Percentiles rank a stretch among this genome's conserved stretches.
Evolutionary conservation across 2,888 invertebrate genomes (phyloP).

Genomic region (Pollenia angustigena): DNA sequence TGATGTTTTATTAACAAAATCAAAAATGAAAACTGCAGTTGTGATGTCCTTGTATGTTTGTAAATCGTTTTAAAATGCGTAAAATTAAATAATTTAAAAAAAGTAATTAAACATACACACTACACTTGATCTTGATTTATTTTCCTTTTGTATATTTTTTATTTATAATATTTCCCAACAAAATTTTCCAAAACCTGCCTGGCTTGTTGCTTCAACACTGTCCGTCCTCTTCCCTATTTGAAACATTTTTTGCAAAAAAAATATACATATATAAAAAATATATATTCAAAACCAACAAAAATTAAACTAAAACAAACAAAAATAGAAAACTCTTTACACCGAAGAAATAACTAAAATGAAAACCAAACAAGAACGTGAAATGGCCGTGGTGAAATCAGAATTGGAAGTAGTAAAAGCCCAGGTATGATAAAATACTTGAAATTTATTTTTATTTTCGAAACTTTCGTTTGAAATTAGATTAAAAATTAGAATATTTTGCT

Average conservation of each 20-base stretch:
- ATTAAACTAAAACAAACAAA: slow-evolving; percentile 31
- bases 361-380: slow-evolving; percentile 82
- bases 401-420: slow-evolving; percentile 77
- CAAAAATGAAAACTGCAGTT: slow-evolving; percentile 26
- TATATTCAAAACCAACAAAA: slow-evolving; percentile 32
- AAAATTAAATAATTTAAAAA: slow-evolving; percentile 6
- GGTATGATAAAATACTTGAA: slow-evolving; percentile 75
- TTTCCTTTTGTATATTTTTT: slow-evolving; percentile 51
- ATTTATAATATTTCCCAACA: slow-evolving; percentile 10
- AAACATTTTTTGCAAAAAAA: slow-evolving; percentile 38
- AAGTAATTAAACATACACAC: background rate
- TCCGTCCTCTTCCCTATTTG: slow-evolving; percentile 8
- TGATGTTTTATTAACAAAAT: background rate
- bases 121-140: slow-evolving; percentile 55
- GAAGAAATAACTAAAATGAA: slow-evolving; percentile 83
- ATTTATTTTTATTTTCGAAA: too few species aligned
- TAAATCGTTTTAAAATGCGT: background rate
- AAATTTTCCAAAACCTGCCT: slow-evolving; percentile 60
- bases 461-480: background rate
- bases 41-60: slow-evolving; percentile 61
- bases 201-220: slow-evolving; percentile 60
- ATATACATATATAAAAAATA: background rate
- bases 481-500: background rate
- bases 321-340: slow-evolving; percentile 82
- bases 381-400: slow-evolving; percentile 76